Evolutionary conservation across 2,888 invertebrate genomes (phyloP), one percentile per base, ranked within the genome.

Genomic region (Brenthis ino): DNA sequence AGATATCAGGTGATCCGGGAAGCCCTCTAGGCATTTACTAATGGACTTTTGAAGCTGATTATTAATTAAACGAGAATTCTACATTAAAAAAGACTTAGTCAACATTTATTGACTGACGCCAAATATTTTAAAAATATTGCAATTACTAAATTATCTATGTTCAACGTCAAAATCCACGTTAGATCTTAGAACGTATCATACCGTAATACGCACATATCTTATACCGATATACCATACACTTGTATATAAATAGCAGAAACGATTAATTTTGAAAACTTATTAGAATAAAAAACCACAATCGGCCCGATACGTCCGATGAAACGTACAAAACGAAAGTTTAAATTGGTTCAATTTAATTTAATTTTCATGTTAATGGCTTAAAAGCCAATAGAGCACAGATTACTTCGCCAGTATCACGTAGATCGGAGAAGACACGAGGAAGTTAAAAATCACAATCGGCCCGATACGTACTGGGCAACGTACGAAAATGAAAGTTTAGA

Each of bases 401-500:
- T 11, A 11, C 37, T 11, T 43, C 11, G 37, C 37, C 37, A 43
- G 11, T 11, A 43, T 43, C 37, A 28, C 28, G 28, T 28, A 11
- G 37, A 43, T 43, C 11, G 37, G 11, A 43, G 8, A 43, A 43
- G 8, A 11, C 37, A 43, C 37, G 37, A 28, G 28, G 28, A 28
- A 28, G 28, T 28, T 28, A 24, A 58, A 48, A 58, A 48, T 58
- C 24, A 58, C 48, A 58, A 28, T 28, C 28, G 55, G 55, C 55
- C 33, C 55, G 24, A 33, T 24, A 56, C 37, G 14, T 28, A 37
- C 56, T 28, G n/a, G 11, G 28, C n/a, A 28, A 60, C 16, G 60
- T 50, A 60, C n/a, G 60, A 60, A 50, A 50, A 50, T 60, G 2
- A n/a, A 60, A 48, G 48, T 43, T 33, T 6, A 55, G 24, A 55